These are phyloP conservation scores for Periplaneta americana DNA, from an alignment of 1,140 invertebrate species.

Conservation along the genomic window DNA sequence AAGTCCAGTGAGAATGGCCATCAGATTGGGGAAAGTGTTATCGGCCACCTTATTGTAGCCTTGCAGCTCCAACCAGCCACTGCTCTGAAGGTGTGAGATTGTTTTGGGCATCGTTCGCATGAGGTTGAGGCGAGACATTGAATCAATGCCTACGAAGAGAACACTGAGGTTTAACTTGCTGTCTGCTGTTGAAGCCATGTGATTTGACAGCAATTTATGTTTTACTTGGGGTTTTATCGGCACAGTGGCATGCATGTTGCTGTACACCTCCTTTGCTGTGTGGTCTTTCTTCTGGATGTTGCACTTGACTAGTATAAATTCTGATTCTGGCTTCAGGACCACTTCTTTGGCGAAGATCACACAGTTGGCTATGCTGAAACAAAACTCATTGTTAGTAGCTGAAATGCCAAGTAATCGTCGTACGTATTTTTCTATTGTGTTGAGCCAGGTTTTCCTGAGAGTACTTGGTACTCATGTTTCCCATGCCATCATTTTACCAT, in stretches of 20 bases:
- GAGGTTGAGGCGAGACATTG: constrained; percentile 72
- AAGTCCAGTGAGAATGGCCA: constrained; percentile 64
- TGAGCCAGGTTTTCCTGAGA: too few relatives aligned
- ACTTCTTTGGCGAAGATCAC: constrained; percentile 36
- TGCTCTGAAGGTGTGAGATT: constrained; percentile 51
- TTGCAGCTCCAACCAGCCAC: constrained; percentile 47
- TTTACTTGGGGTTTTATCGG: constrained; percentile 17
- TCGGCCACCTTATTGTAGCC: constrained; percentile 67
- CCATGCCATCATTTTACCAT: too few relatives aligned
- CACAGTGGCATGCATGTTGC: constrained; percentile 37
- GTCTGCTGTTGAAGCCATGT: background rate
- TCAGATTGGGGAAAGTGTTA: constrained; percentile 78
- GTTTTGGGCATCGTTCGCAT: constrained; percentile 71
- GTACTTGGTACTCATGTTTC: too few relatives aligned
- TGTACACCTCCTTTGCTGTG: constrained; percentile 35
- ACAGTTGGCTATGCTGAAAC: constrained; percentile 30
- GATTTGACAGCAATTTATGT: background rate
- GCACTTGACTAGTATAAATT: constrained; percentile 42
- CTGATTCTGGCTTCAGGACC: constrained; percentile 31
- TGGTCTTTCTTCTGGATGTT: constrained; percentile 24
- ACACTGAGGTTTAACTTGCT: constrained; percentile 45
- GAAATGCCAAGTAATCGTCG: too few relatives aligned
- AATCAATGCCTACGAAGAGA: constrained; percentile 73
- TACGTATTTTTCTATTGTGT: too few relatives aligned
- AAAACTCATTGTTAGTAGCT: background rate